phyloP scores from a whole-genome alignment of 2,888 invertebrate genomes.

The Stegophylla sp. region DNA sequence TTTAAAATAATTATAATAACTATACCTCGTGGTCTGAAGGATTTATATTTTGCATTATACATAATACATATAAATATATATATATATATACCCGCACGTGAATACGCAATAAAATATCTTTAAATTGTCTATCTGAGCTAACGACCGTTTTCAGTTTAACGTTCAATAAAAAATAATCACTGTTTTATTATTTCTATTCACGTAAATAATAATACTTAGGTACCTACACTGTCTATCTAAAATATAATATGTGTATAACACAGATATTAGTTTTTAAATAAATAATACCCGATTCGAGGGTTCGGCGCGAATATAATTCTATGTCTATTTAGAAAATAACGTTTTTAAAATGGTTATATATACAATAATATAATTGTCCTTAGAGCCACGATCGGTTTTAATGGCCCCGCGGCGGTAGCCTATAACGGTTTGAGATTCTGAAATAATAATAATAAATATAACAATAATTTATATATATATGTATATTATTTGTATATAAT shows the following conservation, averaged over 20 bases:
- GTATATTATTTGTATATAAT: too few species aligned
- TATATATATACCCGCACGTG: neutral
- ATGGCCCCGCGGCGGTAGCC: constrained; percentile 2
- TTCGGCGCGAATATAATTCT: neutral
- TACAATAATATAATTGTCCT: too few species aligned
- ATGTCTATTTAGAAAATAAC: neutral
- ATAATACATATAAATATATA: too few species aligned
- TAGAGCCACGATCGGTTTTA: constrained; percentile 4
- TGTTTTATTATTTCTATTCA: neutral
- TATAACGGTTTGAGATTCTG: neutral
- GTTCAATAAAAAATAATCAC: constrained; percentile 27
- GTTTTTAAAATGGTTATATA: constrained; percentile 16
- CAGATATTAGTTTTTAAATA: neutral
- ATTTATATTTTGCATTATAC: too few species aligned
- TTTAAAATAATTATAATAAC: neutral
- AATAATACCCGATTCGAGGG: neutral
- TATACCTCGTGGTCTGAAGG: neutral
- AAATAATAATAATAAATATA: constrained; percentile 23
- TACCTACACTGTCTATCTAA: neutral
- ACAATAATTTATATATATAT: constrained; percentile 19
- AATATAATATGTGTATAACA: neutral
- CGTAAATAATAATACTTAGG: neutral
- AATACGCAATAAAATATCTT: neutral
- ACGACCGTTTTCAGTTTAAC: neutral
- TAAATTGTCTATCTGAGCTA: neutral